Evolutionary conservation across 2,888 invertebrate genomes (phyloP).

Genomic region (Cheilosia vernalis): DNA sequence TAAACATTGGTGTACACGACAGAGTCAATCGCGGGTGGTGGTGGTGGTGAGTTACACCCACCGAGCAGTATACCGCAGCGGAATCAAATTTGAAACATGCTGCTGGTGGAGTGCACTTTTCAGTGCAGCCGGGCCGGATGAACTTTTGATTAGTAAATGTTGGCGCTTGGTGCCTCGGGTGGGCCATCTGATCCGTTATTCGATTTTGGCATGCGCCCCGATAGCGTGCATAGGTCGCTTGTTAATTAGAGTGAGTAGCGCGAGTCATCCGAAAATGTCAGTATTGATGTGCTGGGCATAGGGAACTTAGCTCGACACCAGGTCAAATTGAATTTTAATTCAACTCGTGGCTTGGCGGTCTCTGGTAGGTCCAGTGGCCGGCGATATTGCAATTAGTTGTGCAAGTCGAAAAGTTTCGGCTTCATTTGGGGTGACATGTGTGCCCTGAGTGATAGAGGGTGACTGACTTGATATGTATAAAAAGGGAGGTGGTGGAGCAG

Average conservation of each 20-base stretch:
- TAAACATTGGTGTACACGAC: slow-evolving; percentile 51
- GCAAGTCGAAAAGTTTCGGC: slow-evolving; percentile 13
- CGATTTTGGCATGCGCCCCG: slow-evolving; percentile 3
- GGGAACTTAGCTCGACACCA: slow-evolving; percentile 20
- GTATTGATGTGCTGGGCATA: slow-evolving; percentile 25
- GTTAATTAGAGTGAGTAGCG: slow-evolving; percentile 39
- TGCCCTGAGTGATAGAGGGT: neutral
- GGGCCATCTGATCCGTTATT: slow-evolving; percentile 16
- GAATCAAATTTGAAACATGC: slow-evolving; percentile 61
- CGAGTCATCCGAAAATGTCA: slow-evolving; percentile 10
- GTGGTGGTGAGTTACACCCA: slow-evolving; percentile 8
- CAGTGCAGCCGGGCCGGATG: slow-evolving; percentile 8
- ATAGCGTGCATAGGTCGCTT: slow-evolving; percentile 13
- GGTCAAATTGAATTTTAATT: slow-evolving; percentile 59
- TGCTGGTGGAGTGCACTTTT: slow-evolving; percentile 9
- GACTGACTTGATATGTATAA: no score
- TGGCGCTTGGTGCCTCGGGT: neutral
- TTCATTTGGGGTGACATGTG: slow-evolving; percentile 13
- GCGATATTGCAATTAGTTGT: slow-evolving; percentile 23
- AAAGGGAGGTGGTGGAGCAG: neutral
- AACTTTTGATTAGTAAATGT: slow-evolving; percentile 68
- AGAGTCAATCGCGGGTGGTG: slow-evolving; percentile 16
- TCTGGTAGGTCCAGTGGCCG: neutral
- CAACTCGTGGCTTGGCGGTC: slow-evolving; percentile 29
- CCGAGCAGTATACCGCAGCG: slow-evolving; percentile 1